Base-by-base conservation (phyloP, 2,113 vertebrate species). In the Leptobrachium ailaonicum region DNA sequence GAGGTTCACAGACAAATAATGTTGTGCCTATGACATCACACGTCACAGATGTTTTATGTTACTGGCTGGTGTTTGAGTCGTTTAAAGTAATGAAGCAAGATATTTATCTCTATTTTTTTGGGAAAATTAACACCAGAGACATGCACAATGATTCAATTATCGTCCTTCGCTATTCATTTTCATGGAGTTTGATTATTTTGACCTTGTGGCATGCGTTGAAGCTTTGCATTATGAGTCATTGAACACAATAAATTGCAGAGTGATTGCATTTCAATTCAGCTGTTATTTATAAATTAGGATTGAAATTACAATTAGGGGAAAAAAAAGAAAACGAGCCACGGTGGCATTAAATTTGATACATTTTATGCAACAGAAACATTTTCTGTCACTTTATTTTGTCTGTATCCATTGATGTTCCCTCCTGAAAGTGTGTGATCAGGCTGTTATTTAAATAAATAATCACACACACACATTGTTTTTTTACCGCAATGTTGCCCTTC, bases 41-140 rank as follows among this genome's bases (percentile, higher is more conserved):
- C 58, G n/a, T 73, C 40, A 66, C 71, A 58, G 14, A 66, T 66
- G 47, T 80, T 41, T 73, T 40, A 56, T 20, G 4, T 64, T 66
- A 58, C 69, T 56, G 66, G 43, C 50, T 68, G 2, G 11, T 2
- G 40, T 54, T 42, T 71, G 44, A 63, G 54, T 40, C 13, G 71
- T 32, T 50, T 43, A 14, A 58, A 40, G 44, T 42, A 56, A 12
- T 4, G 3, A 3, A 63, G 60, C 10, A 54, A 43, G 11, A 54
- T 72, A 40, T 11, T 66, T 20, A 45, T 79, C 43, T 71, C 50
- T 20, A 53, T 66, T 80, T 43, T 64, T 45, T 41, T 66, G 41
- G 43, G 1, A 32, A 66, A 44, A 56, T 66, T 53, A 54, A 79
- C 40, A 13, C 1, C 20, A 10, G 7, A 66, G 41, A 54, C 12